Evolutionary conservation across 2,797 vertebrate species (phyloP), one percentile per base, ranked within the genome.

Genomic region (Sus cebifrons): DNA sequence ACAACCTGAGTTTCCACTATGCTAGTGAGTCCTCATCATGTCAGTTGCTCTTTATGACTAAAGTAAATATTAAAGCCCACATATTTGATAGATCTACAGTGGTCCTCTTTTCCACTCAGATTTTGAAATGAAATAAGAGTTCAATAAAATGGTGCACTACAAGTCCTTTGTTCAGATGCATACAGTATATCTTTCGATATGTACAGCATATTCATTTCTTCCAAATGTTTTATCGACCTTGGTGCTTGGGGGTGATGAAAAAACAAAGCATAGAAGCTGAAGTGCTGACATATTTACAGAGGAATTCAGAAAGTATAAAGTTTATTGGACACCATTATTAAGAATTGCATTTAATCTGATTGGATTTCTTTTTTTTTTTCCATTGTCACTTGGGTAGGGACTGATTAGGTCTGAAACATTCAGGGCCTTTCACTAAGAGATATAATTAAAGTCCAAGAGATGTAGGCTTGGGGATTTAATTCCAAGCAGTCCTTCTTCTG

Each of bases 51-150:
- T 98, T 98, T 97, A 97, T 96, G 94, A 92, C 94, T 93, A 96
- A 96, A 87, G 89, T 94, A 97, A 98, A 96, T 97, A 98, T 97
- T 96, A 97, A 95, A 97, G 93, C 79, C 87, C 84, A 78, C 58
- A 82, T 67, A 65, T 81, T 90, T 98, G 96, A 97, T 97, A 93
- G 95, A 98, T 97, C 86, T 94, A 70, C 86, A 54, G 65, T 44
- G 54, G 71, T 84, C 54, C 81, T 83, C 93, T 96, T 78, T 94
- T 64, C 87, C 88, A 93, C 86, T 94, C 68, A 25, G 92, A 88
- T 78, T 96, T 74, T 84, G 97, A 96, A 96, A 97, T 98, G 96
- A 98, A 98, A 98, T 97, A 97, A 96, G 97, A 89, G 91, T 98
- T 98, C 97, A 96, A 96, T 97, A 97, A 97, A 98, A 96, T 49